phyloP scores from a whole-genome alignment of 2,888 invertebrate species.

The Bellardia bayeri region DNA sequence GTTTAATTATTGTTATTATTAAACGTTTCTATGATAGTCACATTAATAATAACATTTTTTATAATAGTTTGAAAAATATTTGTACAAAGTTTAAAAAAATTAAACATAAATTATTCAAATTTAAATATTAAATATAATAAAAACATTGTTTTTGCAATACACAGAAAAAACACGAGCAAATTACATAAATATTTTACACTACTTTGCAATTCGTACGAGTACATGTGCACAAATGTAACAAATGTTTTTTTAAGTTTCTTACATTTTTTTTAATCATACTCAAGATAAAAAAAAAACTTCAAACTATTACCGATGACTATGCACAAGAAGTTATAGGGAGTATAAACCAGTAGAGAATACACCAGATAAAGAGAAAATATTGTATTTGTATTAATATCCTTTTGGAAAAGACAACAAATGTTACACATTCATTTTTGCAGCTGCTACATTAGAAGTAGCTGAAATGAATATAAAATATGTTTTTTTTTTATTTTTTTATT shows the following conservation, averaged over 20 bases:
- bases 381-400: conserved; percentile 44
- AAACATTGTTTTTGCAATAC: neutral
- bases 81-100: conserved; percentile 28
- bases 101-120: conserved; percentile 30
- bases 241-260: neutral
- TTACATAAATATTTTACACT: conserved; percentile 24
- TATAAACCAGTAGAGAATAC: neutral
- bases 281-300: neutral
- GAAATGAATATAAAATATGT: conserved; percentile 27
- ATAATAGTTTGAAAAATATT: conserved; percentile 26
- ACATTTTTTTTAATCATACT: conserved; percentile 15
- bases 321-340: conserved; percentile 14
- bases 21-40: no score
- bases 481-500: neutral
- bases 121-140: conserved; percentile 2
- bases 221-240: neutral
- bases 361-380: neutral
- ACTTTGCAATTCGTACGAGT: neutral
- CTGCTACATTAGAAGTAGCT: conserved; percentile 51
- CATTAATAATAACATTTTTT: no score
- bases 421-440: conserved; percentile 51
- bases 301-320: conserved; percentile 34
- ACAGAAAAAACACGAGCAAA: neutral
- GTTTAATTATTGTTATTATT: no score
- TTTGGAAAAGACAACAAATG: conserved; percentile 42